Percentiles rank a stretch among this genome's conserved stretches.
Conservation (phyloP, 2,113 vertebrate species). For the Odontophorus gujanensis region DNA sequence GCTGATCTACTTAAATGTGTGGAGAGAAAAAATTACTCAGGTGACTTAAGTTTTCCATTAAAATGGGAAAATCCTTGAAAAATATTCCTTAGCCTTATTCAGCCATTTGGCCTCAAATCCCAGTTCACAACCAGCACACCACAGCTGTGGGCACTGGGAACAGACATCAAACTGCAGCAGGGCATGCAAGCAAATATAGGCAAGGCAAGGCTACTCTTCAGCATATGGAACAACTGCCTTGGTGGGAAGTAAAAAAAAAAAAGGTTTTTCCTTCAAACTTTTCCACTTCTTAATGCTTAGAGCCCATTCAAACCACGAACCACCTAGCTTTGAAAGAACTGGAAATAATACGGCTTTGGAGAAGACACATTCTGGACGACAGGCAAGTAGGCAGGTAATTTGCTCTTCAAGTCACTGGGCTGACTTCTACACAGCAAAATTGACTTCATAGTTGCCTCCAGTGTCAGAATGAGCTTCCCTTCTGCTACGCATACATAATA, state of each 20-base stretch:
- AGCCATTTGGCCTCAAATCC: not conserved
- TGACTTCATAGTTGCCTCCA: not conserved
- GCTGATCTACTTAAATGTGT: not conserved
- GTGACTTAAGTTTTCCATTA: not conserved
- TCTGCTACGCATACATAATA: no score
- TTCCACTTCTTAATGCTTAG: not conserved
- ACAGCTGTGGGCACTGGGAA: rapidly evolving
- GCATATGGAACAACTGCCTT: not conserved
- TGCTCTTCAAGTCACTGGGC: not conserved
- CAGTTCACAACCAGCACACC: rapidly evolving
- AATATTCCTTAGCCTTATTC: not conserved
- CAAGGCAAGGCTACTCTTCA: not conserved
- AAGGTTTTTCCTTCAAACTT: not conserved
- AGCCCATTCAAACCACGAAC: not conserved
- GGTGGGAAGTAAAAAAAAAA: no score
- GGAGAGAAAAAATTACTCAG: not conserved
- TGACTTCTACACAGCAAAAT: not conserved
- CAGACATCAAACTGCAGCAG: not conserved
- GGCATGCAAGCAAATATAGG: not conserved
- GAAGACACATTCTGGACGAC: not conserved
- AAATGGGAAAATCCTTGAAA: not conserved
- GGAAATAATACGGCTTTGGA: rapidly evolving
- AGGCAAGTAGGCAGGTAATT: not conserved
- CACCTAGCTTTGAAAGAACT: not conserved
- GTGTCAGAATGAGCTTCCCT: rapidly evolving